A percentile compares a stretch with the other conserved stretches of the same genome.
Conservation (phyloP, 1,140 invertebrate species). For the Penaeus chinensis region DNA sequence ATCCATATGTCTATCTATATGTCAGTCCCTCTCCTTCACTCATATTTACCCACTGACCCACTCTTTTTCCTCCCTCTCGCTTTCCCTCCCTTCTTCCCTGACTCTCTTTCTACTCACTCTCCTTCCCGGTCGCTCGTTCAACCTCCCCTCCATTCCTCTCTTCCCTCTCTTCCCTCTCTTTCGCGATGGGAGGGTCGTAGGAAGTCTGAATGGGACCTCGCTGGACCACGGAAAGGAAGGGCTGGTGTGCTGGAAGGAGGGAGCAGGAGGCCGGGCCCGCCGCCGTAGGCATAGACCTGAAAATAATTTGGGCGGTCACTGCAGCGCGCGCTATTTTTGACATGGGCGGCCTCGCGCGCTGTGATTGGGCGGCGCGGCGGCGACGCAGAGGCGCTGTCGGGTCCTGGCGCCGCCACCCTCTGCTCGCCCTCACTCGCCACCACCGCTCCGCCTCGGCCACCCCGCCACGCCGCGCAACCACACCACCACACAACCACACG, state of each 20-base stretch:
- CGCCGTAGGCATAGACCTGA: conserved; percentile 55
- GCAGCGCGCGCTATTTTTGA: conserved; percentile 58
- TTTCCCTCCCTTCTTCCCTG: too few species aligned
- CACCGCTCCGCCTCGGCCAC: conserved; percentile 51
- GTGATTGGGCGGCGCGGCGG: conserved; percentile 34
- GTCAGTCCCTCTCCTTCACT: too few species aligned
- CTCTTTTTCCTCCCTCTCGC: too few species aligned
- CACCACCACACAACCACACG: conserved; percentile 54
- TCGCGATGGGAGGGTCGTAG: too few species aligned
- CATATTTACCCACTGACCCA: too few species aligned
- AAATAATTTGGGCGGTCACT: conserved; percentile 52
- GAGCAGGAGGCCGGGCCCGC: neutral
- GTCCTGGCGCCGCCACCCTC: conserved; percentile 20
- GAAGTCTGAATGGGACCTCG: too few species aligned
- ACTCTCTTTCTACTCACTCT: too few species aligned
- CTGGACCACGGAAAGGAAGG: neutral
- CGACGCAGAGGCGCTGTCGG: conserved; percentile 10
- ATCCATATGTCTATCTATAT: too few species aligned
- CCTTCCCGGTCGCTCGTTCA: too few species aligned
- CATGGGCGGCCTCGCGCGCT: conserved; percentile 33
- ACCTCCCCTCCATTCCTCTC: too few species aligned
- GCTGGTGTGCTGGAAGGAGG: neutral
- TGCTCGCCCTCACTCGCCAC: conserved; percentile 53
- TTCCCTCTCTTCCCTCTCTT: too few species aligned
- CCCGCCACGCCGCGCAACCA: conserved; percentile 53